Conservation (phyloP, 1,140 invertebrate species). For the Tenebrio molitor region DNA sequence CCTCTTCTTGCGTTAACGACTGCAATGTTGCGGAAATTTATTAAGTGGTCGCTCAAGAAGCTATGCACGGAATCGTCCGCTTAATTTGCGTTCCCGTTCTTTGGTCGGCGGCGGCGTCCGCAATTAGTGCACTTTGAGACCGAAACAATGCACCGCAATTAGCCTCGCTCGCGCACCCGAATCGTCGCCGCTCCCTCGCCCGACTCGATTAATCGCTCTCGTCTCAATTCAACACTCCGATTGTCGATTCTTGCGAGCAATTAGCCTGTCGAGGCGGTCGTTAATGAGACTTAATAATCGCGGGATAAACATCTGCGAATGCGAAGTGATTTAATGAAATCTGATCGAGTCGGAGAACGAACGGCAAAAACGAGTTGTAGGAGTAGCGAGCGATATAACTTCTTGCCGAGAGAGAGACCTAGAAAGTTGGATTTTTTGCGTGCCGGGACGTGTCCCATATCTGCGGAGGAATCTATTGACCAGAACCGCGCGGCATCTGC, state of each 20-base stretch:
- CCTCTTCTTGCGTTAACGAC: slow-evolving; percentile 36
- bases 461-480: slow-evolving; percentile 26
- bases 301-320: slow-evolving; percentile 24
- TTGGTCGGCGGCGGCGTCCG: background rate
- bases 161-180: background rate
- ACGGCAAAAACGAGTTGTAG: slow-evolving; percentile 35
- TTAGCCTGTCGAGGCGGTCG: slow-evolving; percentile 13
- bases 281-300: slow-evolving; percentile 40
- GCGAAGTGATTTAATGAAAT: slow-evolving; percentile 28
- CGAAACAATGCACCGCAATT: slow-evolving; percentile 9
- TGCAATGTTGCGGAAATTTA: slow-evolving; percentile 34
- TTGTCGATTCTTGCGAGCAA: slow-evolving; percentile 23
- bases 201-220: slow-evolving; percentile 16
- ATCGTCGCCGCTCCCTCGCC: background rate
- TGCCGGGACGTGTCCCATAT: slow-evolving; percentile 17
- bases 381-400: background rate
- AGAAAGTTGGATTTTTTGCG: slow-evolving; percentile 14
- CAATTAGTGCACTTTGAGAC: slow-evolving; percentile 9
- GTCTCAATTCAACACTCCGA: slow-evolving; percentile 4
- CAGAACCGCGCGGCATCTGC: slow-evolving; percentile 18
- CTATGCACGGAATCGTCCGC: slow-evolving; percentile 1
- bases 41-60: slow-evolving; percentile 26
- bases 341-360: slow-evolving; percentile 30
- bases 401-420: slow-evolving; percentile 4
- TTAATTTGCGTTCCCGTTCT: slow-evolving; percentile 7